These are phyloP conservation scores for Aphrophora alni DNA, from an alignment of 2,888 invertebrate species.

Conservation along the genomic window DNA sequence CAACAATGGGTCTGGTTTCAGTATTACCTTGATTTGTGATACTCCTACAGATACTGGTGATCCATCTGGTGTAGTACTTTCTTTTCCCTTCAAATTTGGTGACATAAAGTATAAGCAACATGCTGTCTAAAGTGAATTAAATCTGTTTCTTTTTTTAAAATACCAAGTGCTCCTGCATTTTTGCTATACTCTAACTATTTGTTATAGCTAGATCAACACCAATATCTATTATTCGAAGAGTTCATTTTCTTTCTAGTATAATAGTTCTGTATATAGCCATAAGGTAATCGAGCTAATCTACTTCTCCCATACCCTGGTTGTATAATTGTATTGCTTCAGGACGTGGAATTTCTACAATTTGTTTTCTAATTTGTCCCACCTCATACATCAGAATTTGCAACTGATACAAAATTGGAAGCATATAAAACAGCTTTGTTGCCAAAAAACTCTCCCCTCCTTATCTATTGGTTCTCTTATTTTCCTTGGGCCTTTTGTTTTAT, in stretches of 20 bases:
- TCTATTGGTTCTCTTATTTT: conserved; percentile 21
- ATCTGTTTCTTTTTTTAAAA: too few species aligned
- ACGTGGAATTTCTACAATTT: too few species aligned
- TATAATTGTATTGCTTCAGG: too few species aligned
- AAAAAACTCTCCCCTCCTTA: conserved; percentile 38
- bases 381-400: conserved; percentile 36
- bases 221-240: too few species aligned
- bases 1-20: conserved; percentile 32
- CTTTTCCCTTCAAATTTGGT: conserved; percentile 19
- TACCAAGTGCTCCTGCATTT: too few species aligned
- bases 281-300: too few species aligned
- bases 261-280: too few species aligned
- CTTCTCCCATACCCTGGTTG: too few species aligned
- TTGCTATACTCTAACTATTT: too few species aligned
- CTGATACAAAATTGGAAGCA: conserved; percentile 45
- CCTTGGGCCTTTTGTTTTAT: conserved; percentile 28
- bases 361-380: conserved; percentile 48
- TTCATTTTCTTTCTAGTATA: too few species aligned
- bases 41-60: neutral
- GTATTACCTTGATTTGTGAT: neutral
- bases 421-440: conserved; percentile 48
- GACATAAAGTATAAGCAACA: conserved; percentile 12
- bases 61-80: conserved; percentile 12
- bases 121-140: conserved; percentile 14
- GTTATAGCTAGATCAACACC: too few species aligned